phyloP scores from a whole-genome alignment of 2,113 vertebrate genomes.

The Gracilinanus agilis region DNA sequence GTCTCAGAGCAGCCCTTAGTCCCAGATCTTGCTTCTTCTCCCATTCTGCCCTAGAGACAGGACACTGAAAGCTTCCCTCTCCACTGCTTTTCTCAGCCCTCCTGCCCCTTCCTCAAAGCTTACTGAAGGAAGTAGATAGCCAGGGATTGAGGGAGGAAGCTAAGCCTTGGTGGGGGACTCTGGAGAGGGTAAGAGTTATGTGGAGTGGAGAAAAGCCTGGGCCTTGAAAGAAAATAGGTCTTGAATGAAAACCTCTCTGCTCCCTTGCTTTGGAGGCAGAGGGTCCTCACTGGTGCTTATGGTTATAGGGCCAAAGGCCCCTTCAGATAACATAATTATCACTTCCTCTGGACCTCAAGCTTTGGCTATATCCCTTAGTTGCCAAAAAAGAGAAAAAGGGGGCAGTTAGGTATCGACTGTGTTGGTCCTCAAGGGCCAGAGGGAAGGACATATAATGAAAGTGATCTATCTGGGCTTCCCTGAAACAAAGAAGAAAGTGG shows the following conservation, averaged over 20 bases:
- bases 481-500: neutral
- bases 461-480: neutral
- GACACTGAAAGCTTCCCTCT: neutral
- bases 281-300: neutral
- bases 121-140: neutral
- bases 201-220: neutral
- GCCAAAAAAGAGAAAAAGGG: slow-evolving; percentile 43
- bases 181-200: neutral
- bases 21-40: neutral
- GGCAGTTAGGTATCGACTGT: neutral
- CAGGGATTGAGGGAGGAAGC: neutral
- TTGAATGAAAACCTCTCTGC: neutral
- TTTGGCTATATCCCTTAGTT: slow-evolving; percentile 34
- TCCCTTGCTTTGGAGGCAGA: neutral
- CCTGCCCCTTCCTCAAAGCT: neutral
- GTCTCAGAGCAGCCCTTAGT: neutral
- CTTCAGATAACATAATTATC: neutral
- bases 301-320: neutral
- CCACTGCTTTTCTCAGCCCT: neutral
- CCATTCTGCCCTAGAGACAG: neutral
- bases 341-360: neutral
- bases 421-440: neutral
- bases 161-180: neutral
- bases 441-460: neutral
- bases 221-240: neutral